These are phyloP conservation scores for Neosilurus hyrtlii DNA, from an alignment of 2,797 vertebrate species.

Conservation along the genomic window DNA sequence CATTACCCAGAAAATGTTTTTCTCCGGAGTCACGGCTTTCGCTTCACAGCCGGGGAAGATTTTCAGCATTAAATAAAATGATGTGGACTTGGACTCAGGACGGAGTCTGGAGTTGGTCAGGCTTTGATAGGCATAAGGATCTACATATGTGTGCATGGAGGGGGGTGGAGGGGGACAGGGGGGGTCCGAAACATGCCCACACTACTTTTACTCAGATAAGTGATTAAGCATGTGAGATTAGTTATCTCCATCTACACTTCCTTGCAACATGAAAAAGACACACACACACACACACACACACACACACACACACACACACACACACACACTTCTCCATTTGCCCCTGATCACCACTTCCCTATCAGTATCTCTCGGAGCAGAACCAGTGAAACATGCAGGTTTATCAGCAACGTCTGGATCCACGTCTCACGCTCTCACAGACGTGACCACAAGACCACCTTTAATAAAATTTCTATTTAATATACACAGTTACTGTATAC, in stretches of 20 bases:
- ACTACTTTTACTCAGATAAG: conserved; percentile 30
- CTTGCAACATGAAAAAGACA: conserved; percentile 23
- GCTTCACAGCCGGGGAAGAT: conserved; percentile 6
- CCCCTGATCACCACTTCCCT: conserved; percentile 14
- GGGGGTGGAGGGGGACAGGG: conserved; percentile 16
- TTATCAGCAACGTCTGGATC: conserved; percentile 27
- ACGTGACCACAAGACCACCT: background rate
- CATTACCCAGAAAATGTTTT: background rate
- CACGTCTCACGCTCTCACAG: conserved; percentile 3
- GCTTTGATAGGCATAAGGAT: background rate
- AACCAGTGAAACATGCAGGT: background rate
- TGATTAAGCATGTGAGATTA: conserved; percentile 1
- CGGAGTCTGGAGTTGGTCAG: conserved; percentile 5
- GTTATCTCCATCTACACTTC: conserved; percentile 38
- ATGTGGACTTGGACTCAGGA: background rate
- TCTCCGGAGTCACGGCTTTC: conserved; percentile 22
- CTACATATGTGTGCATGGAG: background rate
- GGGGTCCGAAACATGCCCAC: conserved; percentile 5
- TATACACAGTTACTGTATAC: too few species aligned
- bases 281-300: background rate
- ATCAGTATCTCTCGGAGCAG: conserved; percentile 21
- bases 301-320: conserved; percentile 2
- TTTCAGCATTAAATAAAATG: conserved; percentile 13
- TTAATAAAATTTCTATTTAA: background rate
- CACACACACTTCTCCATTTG: conserved; percentile 4